Conservation (phyloP, 2,797 vertebrate species). For the Cyprinella venusta region DNA sequence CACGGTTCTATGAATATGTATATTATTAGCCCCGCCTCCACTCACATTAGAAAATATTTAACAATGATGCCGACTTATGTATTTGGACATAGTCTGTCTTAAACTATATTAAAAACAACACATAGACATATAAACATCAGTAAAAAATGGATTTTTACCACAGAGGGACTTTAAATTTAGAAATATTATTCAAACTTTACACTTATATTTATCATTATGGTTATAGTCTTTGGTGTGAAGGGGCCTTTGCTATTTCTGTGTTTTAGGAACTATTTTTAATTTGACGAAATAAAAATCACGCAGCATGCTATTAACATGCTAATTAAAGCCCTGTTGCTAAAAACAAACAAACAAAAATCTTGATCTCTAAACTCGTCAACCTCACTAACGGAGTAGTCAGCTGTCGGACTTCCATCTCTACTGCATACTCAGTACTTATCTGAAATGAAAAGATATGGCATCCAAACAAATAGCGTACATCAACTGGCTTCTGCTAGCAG, state of each 20-base stretch:
- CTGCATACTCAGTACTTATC: conserved; percentile 10
- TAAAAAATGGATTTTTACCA: no score
- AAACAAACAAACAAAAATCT: background rate
- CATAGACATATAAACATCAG: no score
- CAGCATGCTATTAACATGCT: background rate
- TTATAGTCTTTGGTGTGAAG: background rate
- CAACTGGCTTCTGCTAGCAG: background rate
- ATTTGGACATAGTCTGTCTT: no score
- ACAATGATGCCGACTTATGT: no score
- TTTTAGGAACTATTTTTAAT: background rate
- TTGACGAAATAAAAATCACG: background rate
- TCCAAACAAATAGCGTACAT: background rate
- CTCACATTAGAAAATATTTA: no score
- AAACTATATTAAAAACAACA: no score
- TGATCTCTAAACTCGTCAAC: background rate
- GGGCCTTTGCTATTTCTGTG: background rate
- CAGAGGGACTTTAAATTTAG: background rate
- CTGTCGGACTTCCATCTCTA: background rate
- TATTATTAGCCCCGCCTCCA: no score
- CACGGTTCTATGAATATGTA: no score
- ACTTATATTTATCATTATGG: background rate
- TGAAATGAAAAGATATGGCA: conserved; percentile 4
- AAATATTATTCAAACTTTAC: background rate
- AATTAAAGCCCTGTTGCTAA: background rate
- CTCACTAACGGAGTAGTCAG: background rate